Evolutionary conservation across 1,140 invertebrate species (phyloP).

Genomic region (Aphis craccivora): DNA sequence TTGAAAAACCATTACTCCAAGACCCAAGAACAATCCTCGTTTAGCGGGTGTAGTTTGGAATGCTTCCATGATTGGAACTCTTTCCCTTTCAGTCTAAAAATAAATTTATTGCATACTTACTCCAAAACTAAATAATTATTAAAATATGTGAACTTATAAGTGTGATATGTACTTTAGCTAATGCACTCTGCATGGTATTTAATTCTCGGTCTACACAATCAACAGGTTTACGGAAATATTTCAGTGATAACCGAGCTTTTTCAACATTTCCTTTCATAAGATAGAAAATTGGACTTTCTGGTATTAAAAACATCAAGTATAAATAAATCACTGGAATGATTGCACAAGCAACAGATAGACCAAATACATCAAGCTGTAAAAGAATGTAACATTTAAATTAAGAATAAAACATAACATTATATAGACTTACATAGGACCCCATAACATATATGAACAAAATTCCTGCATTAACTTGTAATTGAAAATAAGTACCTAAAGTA

Average conservation of each 20-base stretch:
- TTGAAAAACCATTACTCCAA: slow-evolving; percentile 84
- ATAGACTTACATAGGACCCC: slow-evolving; percentile 62
- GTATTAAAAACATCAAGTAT: slow-evolving; percentile 75
- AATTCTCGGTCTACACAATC: not conserved
- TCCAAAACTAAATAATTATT: not conserved
- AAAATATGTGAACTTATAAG: not conserved
- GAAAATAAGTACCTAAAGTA: slow-evolving; percentile 66
- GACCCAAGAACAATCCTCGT: slow-evolving; percentile 76
- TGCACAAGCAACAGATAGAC: slow-evolving; percentile 73
- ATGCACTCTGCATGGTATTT: not conserved
- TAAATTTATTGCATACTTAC: not conserved
- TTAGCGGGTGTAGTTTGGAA: slow-evolving; percentile 70
- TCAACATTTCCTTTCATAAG: slow-evolving; percentile 67
- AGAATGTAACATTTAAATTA: slow-evolving; percentile 59
- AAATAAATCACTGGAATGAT: slow-evolving; percentile 73
- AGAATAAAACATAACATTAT: slow-evolving; percentile 60
- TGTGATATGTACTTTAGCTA: slow-evolving; percentile 2
- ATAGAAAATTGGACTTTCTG: slow-evolving; percentile 82
- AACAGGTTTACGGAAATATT: slow-evolving; percentile 72
- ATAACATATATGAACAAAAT: slow-evolving; percentile 72
- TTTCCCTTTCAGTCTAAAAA: slow-evolving; percentile 59
- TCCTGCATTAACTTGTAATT: slow-evolving; percentile 72
- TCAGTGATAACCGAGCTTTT: slow-evolving; percentile 71
- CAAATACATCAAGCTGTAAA: slow-evolving; percentile 69
- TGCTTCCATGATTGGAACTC: slow-evolving; percentile 67